phyloP scores from a whole-genome alignment of 2,797 vertebrate species.

The Clarias platycephalus region DNA sequence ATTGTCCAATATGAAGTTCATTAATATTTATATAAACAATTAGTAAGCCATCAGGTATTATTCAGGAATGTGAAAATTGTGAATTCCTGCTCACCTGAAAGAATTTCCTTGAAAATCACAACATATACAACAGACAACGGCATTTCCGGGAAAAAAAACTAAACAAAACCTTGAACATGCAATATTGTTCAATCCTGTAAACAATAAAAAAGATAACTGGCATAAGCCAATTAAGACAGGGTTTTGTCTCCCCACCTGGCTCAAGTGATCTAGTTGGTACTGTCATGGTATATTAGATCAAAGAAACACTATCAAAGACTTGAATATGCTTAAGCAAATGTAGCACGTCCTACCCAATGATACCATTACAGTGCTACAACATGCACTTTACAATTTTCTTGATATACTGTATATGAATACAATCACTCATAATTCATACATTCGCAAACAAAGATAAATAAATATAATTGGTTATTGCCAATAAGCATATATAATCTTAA shows the following conservation, averaged over 20 bases:
- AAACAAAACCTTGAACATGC: neutral
- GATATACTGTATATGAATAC: too few relatives aligned
- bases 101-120: neutral
- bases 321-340: too few relatives aligned
- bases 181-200: neutral
- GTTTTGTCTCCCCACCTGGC: neutral
- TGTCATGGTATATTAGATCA: neutral
- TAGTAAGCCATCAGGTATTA: neutral
- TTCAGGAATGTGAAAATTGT: neutral
- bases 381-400: too few relatives aligned
- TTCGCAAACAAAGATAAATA: too few relatives aligned
- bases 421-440: too few relatives aligned
- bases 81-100: neutral
- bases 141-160: neutral
- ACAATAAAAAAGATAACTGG: neutral
- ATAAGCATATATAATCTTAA: too few relatives aligned
- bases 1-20: too few relatives aligned
- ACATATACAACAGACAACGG: neutral
- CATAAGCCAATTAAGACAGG: too few relatives aligned
- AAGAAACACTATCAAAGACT: too few relatives aligned
- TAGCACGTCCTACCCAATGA: too few relatives aligned
- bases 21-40: neutral
- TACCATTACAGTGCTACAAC: too few relatives aligned
- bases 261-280: neutral
- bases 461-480: too few relatives aligned